Evolutionary conservation across 2,888 invertebrate genomes (phyloP), one percentile per base, ranked within the genome.

Genomic region (Stictocephala bisonia): DNA sequence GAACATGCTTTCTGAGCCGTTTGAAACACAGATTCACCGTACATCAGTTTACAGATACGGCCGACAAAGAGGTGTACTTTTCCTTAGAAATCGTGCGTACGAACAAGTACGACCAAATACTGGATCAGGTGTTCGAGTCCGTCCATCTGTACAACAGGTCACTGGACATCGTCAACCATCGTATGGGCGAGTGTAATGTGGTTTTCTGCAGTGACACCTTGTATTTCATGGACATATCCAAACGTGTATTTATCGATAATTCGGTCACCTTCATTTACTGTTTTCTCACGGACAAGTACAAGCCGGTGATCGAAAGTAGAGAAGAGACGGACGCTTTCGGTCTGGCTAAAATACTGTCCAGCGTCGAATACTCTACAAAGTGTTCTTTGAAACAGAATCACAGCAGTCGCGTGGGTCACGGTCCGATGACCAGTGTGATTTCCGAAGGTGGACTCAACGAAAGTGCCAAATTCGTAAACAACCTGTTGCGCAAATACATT

Each of bases 341-440:
- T n/a, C 56, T 56, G 26, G 56, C 18, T 13, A 56, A 56, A 18
- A 56, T 56, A n/a, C 56, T 56, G n/a, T 26, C 56, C n/a, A 56
- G n/a, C 29, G 24, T 29, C 7, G 56, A 56, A 18, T 56, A 27
- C 29, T 56, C 18, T n/a, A 56, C 56, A 7, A 29, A 56, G 15
- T 56, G 27, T 27, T 56, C 56, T 26, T 29, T 56, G 11, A 56
- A 56, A 27, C 3, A 29, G 2, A 56, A 26, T n/a, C 56, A 27
- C 27, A 27, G 4, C 29, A 56, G 56, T 7, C 20, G 24, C 3
- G 18, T 56, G 27, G 56, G 56, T n/a, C 56, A 56, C 26, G 56
- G 56, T 3, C 56, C 56, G 26, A 13, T 56, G n/a, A 56, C 29
- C 2, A 22, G n/a, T 13, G 56, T 56, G 3, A 56, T 56, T 3